Conservation (phyloP, 2,797 vertebrate species). For the Syngnathus acus region DNA sequence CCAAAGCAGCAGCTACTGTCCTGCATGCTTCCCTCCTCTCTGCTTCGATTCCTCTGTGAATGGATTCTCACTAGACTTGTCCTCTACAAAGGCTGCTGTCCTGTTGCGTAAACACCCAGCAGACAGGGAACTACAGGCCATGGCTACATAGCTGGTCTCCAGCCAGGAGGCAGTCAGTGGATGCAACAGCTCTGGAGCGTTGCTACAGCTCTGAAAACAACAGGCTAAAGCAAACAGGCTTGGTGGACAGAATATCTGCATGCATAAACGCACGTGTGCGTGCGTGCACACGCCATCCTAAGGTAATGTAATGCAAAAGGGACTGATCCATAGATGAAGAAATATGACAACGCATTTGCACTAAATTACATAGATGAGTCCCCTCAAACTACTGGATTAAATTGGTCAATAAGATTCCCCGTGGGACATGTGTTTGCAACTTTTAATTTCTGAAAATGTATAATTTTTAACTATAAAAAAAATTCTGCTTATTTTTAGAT, state of each 20-base stretch:
- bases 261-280: slow-evolving; percentile 27
- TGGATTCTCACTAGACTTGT: slow-evolving; percentile 56
- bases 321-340: background rate
- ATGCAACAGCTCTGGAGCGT: slow-evolving; percentile 41
- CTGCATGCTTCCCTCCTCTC: slow-evolving; percentile 10
- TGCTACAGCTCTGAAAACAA: slow-evolving; percentile 53
- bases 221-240: slow-evolving; percentile 45
- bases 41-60: slow-evolving; percentile 41
- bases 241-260: slow-evolving; percentile 47
- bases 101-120: slow-evolving; percentile 25
- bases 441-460: background rate
- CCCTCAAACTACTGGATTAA: too few species aligned
- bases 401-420: background rate
- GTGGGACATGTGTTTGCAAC: background rate
- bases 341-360: background rate
- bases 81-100: slow-evolving; percentile 46
- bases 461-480: background rate
- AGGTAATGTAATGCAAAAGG: slow-evolving; percentile 6
- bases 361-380: background rate
- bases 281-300: slow-evolving; percentile 20
- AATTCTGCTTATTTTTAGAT: background rate
- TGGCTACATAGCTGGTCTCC: slow-evolving; percentile 27
- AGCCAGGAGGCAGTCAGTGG: slow-evolving; percentile 27
- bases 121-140: slow-evolving; percentile 39
- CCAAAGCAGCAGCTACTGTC: slow-evolving; percentile 2